phyloP scores from a whole-genome alignment of 2,888 invertebrate genomes.

The Leuctra nigra region DNA sequence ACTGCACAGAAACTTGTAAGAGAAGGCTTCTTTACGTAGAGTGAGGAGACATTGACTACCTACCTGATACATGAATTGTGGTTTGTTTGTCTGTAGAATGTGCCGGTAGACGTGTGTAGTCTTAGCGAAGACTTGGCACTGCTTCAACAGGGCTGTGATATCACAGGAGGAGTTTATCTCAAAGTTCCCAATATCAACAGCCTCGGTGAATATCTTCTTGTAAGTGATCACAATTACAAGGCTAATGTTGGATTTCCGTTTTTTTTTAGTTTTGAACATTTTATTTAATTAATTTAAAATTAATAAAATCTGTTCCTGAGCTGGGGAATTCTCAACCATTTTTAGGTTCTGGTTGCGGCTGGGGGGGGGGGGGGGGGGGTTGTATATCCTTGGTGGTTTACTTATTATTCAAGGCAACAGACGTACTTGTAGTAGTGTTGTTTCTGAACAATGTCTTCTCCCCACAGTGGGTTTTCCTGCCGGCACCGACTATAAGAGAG shows the following conservation, averaged over 20 bases:
- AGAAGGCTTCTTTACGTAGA: constrained; percentile 27
- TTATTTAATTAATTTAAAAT: too few relatives aligned
- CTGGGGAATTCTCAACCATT: too few relatives aligned
- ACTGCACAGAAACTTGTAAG: constrained; percentile 75
- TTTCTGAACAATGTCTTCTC: too few relatives aligned
- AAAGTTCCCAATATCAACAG: constrained; percentile 83
- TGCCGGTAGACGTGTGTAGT: constrained; percentile 88
- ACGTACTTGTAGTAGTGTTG: too few relatives aligned
- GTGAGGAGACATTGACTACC: background rate
- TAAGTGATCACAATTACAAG: too few relatives aligned
- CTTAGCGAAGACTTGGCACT: constrained; percentile 84
- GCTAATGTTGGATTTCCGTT: too few relatives aligned
- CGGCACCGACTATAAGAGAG: constrained; percentile 70
- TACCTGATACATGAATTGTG: background rate
- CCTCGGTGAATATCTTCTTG: constrained; percentile 77
- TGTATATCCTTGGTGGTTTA: too few relatives aligned
- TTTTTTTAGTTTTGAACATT: too few relatives aligned
- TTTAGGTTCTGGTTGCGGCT: too few relatives aligned
- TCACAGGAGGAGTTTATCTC: constrained; percentile 88
- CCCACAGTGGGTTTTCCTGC: constrained; percentile 83
- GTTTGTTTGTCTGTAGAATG: constrained; percentile 49
- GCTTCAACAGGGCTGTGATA: constrained; percentile 94
- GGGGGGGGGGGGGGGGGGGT: too few relatives aligned
- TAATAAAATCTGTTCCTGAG: too few relatives aligned
- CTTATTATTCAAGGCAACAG: too few relatives aligned